A percentile compares a stretch with the other conserved stretches of the same genome.
Conservation (phyloP, 2,888 invertebrate genomes). For the Nysson spinosus region DNA sequence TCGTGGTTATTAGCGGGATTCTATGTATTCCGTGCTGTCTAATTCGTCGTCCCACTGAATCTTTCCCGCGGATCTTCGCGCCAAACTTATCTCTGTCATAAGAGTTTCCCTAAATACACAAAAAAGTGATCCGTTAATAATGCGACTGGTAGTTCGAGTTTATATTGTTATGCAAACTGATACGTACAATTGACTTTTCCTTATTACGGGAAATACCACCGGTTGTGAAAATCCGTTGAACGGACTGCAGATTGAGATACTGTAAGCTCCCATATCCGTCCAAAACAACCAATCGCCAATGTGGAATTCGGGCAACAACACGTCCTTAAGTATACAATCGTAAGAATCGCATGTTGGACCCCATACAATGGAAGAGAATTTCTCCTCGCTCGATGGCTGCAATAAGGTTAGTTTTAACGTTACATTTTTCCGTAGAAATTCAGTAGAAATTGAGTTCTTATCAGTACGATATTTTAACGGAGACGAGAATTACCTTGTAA, state of each 20-base stretch:
- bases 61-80: slow-evolving; percentile 1
- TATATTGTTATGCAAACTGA: not conserved
- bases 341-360: slow-evolving; percentile 83
- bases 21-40: slow-evolving; percentile 13
- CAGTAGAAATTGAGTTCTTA: no score
- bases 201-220: slow-evolving; percentile 73
- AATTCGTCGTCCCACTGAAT: slow-evolving; percentile 9
- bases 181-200: slow-evolving; percentile 70
- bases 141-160: no score
- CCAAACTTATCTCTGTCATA: not conserved
- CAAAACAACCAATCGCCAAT: slow-evolving; percentile 83
- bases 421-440: not conserved
- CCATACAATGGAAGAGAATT: slow-evolving; percentile 78
- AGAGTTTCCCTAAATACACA: slow-evolving; percentile 30
- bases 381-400: slow-evolving; percentile 52
- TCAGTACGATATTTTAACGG: not conserved
- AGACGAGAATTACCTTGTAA: slow-evolving; percentile 48
- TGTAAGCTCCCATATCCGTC: slow-evolving; percentile 83
- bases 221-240: slow-evolving; percentile 82
- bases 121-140: no score
- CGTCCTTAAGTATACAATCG: slow-evolving; percentile 79
- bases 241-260: slow-evolving; percentile 77
- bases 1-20: slow-evolving; percentile 15
- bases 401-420: slow-evolving; percentile 8
- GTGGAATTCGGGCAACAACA: slow-evolving; percentile 79